Conservation (phyloP, 30 jellyfish, hydroid and myxozoan genomes). For the Haliclystus octoradiatus region DNA sequence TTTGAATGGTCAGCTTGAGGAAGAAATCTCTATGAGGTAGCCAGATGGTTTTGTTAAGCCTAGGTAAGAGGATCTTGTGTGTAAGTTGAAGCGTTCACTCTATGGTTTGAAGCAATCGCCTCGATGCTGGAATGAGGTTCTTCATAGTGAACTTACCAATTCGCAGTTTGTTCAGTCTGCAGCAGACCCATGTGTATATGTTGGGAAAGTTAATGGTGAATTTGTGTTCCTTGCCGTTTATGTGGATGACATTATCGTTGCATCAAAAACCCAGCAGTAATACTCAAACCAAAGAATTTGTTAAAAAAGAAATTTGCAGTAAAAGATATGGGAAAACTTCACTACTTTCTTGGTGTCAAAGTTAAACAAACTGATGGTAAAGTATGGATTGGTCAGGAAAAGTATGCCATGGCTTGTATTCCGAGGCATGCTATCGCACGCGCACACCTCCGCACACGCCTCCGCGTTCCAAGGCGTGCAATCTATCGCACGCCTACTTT, state of each 20-base stretch:
- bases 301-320: not conserved
- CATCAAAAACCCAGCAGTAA: not conserved
- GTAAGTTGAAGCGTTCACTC: not conserved
- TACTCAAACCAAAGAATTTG: not conserved
- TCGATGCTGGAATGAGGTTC: not conserved
- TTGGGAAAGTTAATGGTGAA: conserved; percentile 2
- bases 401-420: no score
- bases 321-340: not conserved
- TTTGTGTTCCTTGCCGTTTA: conserved; percentile 1
- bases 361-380: not conserved
- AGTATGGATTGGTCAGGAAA: not conserved
- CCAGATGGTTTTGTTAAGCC: conserved; percentile 1
- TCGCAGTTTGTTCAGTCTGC: not conserved
- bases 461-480: no score
- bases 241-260: conserved; percentile 1
- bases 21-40: not conserved
- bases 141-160: not conserved
- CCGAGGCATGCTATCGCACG: no score
- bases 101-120: conserved; percentile 4
- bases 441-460: no score
- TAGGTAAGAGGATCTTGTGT: not conserved
- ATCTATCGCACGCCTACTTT: no score
- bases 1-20: not conserved
- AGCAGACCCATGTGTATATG: conserved; percentile 3
- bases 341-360: not conserved